Base-by-base conservation (phyloP, 2,888 invertebrate species). In the Stenolophus ochropezus region DNA sequence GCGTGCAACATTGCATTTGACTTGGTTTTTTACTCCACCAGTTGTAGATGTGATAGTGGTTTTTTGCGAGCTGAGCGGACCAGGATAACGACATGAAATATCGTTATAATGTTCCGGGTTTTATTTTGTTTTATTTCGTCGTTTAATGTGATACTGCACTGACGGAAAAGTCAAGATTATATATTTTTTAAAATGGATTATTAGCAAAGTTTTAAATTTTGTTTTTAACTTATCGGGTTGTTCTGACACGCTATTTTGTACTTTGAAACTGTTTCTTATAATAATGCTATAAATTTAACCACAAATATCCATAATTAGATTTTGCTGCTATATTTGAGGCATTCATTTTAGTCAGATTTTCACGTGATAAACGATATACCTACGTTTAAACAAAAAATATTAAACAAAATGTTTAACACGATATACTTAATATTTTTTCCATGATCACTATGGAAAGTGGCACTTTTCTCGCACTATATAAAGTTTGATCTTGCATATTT, bases 1-100 rank as follows among this genome's bases (percentile, higher is more conserved):
- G 71, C 71, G 71, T 71, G 71, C 71, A 71, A 16, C 71, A 42
- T n/a, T 71, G 71, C 71, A 71, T 71, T 61, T 61, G 61, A 61
- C 61, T 61, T 21, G 21, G 61, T 25, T 61, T 61, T 61, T 25
- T 25, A 58, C 21, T 1, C 25, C 14, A 61, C 14, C 21, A n/a
- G 56, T 25, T 61, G 61, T 61, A 61, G 61, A 61, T 69, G 27
- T 69, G 65, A 69, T 69, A 33, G 65, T 69, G 4, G 27, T 69
- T 69, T 69, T 69, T 69, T 69, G 65, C 65, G 18, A 33, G 33
- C 18, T 18, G 14, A 65, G 27, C 27, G 16, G 61, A 61, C 61
- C n/a, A 11, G 56, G 4, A 61, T 61, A 61, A 69, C 65, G 65
- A 69, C 33, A 33, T 69, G 65, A 69, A 69, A 69, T 69, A 69